A percentile compares a stretch with the other conserved stretches of the same genome.
These are phyloP conservation scores for Melitaea athalia DNA, from an alignment of 2,888 invertebrate species.

Conservation along the genomic window DNA sequence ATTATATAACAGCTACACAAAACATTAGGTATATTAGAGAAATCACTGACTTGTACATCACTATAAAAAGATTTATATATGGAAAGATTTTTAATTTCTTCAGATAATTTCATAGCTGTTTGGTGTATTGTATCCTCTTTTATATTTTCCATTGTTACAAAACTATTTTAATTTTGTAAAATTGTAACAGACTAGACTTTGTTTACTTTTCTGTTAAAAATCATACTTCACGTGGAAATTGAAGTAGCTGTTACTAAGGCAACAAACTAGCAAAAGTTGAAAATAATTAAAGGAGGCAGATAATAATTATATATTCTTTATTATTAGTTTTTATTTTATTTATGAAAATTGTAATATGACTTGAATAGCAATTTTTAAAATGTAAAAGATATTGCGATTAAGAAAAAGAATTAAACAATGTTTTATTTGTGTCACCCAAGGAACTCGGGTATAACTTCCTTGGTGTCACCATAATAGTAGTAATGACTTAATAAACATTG, in stretches of 20 bases:
- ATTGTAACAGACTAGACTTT: slow-evolving; percentile 27
- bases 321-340: too few species aligned
- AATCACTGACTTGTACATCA: slow-evolving; percentile 87
- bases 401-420: too few species aligned
- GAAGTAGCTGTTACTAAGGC: slow-evolving; percentile 52
- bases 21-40: neutral
- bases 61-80: slow-evolving; percentile 89
- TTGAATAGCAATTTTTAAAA: too few species aligned
- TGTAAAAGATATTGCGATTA: too few species aligned
- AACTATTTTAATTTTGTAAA: slow-evolving; percentile 33
- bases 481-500: too few species aligned
- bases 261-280: slow-evolving; percentile 46
- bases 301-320: neutral
- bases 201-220: slow-evolving; percentile 38
- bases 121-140: slow-evolving; percentile 86
- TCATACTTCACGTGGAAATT: slow-evolving; percentile 36
- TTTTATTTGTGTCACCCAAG: too few species aligned
- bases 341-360: too few species aligned
- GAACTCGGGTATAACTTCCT: too few species aligned
- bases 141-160: slow-evolving; percentile 71
- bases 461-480: too few species aligned
- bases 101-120: slow-evolving; percentile 89
- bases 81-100: slow-evolving; percentile 88
- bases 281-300: neutral
- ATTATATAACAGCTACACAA: slow-evolving; percentile 1